Percentiles rank a stretch among this genome's conserved stretches.
Conservation (phyloP, 2,888 invertebrate species). For the Gymnoscelis rufifasciata region DNA sequence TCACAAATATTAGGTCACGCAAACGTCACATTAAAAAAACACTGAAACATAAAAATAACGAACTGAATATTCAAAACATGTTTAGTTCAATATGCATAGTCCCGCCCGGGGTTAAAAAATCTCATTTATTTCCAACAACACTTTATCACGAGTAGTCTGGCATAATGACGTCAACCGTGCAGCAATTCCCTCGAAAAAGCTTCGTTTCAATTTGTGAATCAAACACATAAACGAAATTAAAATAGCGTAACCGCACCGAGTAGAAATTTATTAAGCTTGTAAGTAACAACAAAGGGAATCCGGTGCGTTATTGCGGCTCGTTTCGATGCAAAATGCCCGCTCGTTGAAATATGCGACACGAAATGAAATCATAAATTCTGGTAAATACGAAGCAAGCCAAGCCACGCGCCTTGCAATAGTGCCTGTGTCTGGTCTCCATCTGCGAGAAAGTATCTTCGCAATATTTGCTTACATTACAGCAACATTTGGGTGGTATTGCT, state of each 20-base stretch:
- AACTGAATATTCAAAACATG: background rate
- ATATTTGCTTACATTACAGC: conserved; percentile 37
- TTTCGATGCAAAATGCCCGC: conserved; percentile 61
- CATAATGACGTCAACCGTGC: conserved; percentile 13
- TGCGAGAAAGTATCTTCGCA: conserved; percentile 30
- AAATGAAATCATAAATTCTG: conserved; percentile 74
- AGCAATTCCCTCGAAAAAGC: conserved; percentile 10
- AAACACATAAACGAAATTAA: conserved; percentile 32
- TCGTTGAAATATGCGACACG: conserved; percentile 66
- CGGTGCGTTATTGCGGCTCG: conserved; percentile 55
- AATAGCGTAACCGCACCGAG: conserved; percentile 31
- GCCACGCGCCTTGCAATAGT: conserved; percentile 39
- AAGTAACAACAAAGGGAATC: conserved; percentile 48
- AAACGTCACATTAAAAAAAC: background rate
- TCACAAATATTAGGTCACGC: background rate
- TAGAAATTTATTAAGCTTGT: conserved; percentile 41
- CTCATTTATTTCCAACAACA: conserved; percentile 2
- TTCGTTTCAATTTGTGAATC: conserved; percentile 24
- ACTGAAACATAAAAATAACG: background rate
- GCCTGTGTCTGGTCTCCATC: conserved; percentile 33
- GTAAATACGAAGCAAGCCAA: conserved; percentile 52
- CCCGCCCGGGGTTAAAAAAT: conserved; percentile 4
- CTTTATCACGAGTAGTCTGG: conserved; percentile 8
- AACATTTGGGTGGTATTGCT: conserved; percentile 38
- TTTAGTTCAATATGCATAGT: conserved; percentile 3